Evolutionary conservation across 1,140 invertebrate species (phyloP), one percentile per base, ranked within the genome.

Genomic region (Eubasilissa regina): DNA sequence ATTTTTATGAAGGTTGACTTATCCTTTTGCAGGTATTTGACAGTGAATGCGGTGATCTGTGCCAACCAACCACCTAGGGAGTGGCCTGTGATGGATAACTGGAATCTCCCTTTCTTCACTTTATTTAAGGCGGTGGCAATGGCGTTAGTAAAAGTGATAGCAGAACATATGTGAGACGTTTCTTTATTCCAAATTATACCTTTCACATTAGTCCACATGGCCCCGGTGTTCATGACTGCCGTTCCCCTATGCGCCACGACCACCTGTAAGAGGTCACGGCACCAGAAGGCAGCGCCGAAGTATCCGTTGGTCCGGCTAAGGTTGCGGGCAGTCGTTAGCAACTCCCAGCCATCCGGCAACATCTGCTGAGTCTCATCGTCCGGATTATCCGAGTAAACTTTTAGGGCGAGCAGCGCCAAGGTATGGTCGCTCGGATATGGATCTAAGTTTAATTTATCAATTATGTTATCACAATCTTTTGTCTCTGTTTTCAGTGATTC

Each of bases 41-140:
- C 9, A 0, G 45, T 47, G 0, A 70, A 17, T 9, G 66, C 21
- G 0, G 66, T 48, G 0, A 70, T 0, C 45, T 70, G 66, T 6
- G 66, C 66, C n/a, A 70, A 17, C 66, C 66, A 70, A 1, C 44
- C 66, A 3, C 66, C 66, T 0, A 70, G 45, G 0, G 66, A 70
- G 15, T 70, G 66, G 0, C 66, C 66, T 1, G 66, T 70, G 43
- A 19, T n/a, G 7, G 44, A 47, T 0, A 70, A 44, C 4, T 44
- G 43, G 17, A 47, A 12, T 17, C 45, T 44, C 9, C 9, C n/a
- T 17, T 0, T 8, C 13, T 48, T 70, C 3, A 17, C 7, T 15
- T 70, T 17, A 7, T 10, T 12, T 4, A 70, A 10, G 0, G 45
- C 45, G 15, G 15, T 0, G 8, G 10, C 47, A 0, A 70, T 70